Conservation (phyloP, 2,113 vertebrate genomes). For the Tachycineta bicolor region DNA sequence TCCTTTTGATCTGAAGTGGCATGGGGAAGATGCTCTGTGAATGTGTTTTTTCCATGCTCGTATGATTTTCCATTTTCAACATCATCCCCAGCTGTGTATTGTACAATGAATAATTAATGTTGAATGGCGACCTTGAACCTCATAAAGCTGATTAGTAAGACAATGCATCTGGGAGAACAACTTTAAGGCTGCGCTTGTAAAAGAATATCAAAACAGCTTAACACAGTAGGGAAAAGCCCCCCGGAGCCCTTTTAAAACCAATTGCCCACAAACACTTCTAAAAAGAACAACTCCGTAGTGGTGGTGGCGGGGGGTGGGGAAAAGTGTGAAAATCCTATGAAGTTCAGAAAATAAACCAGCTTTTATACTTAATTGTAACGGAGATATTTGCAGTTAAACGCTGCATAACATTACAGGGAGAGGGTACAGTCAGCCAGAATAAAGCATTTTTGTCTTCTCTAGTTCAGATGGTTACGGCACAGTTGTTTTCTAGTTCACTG, state of each 20-base stretch:
- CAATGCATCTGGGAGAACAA: constrained; percentile 66
- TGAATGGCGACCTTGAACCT: constrained; percentile 53
- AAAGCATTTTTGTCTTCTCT: constrained; percentile 31
- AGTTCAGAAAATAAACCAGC: constrained; percentile 38
- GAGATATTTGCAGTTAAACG: constrained; percentile 29
- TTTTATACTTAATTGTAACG: constrained; percentile 12
- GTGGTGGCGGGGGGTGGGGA: background rate
- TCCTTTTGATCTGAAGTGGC: background rate
- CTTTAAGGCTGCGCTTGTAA: constrained; percentile 59
- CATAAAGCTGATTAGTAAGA: constrained; percentile 68
- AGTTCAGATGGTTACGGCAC: constrained; percentile 18
- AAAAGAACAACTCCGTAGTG: constrained; percentile 9
- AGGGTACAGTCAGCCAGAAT: background rate
- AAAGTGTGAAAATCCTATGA: constrained; percentile 22
- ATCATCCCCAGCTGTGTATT: constrained; percentile 41
- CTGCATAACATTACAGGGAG: background rate
- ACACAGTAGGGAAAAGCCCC: constrained; percentile 60
- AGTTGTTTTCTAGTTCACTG: constrained; percentile 54
- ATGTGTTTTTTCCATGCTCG: background rate
- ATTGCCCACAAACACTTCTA: constrained; percentile 54
- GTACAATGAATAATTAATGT: constrained; percentile 65
- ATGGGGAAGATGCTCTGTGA: background rate
- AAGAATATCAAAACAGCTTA: constrained; percentile 71
- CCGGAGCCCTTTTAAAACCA: constrained; percentile 57
- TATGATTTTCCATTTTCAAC: constrained; percentile 18